Evolutionary conservation across 2,888 invertebrate species (phyloP).

Genomic region (Drosophila mimetica): DNA sequence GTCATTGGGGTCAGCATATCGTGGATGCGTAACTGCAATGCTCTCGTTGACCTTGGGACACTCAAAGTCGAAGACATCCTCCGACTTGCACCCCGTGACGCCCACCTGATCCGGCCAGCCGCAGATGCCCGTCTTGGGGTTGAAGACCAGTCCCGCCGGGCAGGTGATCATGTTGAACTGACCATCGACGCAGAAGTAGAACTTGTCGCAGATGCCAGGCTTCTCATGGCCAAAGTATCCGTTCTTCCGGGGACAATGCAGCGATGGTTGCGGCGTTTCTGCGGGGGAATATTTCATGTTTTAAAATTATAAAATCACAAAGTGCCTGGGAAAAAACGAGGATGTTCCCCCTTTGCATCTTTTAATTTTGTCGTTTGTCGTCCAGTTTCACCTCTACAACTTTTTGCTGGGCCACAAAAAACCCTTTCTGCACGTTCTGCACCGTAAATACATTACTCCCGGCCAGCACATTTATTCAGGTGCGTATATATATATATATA

Average conservation of each 20-base stretch:
- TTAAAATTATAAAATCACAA: conserved; percentile 14
- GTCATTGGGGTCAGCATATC: conserved; percentile 94
- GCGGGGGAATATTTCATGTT: conserved; percentile 46
- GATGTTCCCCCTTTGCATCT: conserved; percentile 3
- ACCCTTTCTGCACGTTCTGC: conserved; percentile 1
- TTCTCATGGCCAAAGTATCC: conserved; percentile 95
- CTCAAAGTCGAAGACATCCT: conserved; percentile 93
- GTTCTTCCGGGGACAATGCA: conserved; percentile 92
- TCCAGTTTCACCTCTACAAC: not conserved
- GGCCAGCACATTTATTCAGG: conserved; percentile 25
- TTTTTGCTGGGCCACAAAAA: conserved; percentile 8
- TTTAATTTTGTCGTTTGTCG: not conserved
- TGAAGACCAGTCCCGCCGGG: conserved; percentile 94
- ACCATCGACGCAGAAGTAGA: conserved; percentile 95
- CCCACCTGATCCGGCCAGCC: conserved; percentile 97
- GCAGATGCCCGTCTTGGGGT: conserved; percentile 94
- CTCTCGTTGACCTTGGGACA: conserved; percentile 92
- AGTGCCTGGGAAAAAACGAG: not conserved
- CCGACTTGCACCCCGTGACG: conserved; percentile 92
- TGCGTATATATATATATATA: conserved; percentile 3
- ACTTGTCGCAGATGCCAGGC: conserved; percentile 91
- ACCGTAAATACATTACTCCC: conserved; percentile 19
- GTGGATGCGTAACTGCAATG: conserved; percentile 91
- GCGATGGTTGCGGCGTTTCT: conserved; percentile 90
- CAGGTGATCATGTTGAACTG: conserved; percentile 95